phyloP scores from a whole-genome alignment of 2,113 vertebrate genomes.

The Dolichallabes microphthalmus region DNA sequence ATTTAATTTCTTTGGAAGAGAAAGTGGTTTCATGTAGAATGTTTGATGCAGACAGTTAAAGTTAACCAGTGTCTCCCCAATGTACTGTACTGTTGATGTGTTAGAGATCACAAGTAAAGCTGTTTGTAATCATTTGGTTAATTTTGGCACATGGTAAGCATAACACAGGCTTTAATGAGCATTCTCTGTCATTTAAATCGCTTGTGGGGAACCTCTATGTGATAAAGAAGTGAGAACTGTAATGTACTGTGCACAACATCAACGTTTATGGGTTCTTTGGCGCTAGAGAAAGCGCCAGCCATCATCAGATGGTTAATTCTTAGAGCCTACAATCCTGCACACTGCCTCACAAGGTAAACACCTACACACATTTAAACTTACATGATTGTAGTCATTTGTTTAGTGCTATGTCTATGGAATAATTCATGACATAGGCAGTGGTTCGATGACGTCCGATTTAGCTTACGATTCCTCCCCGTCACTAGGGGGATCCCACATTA shows the following conservation, averaged over 20 bases:
- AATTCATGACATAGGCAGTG: neutral
- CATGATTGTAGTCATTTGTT: neutral
- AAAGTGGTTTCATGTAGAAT: too few relatives aligned
- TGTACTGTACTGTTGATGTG: slow-evolving; percentile 7
- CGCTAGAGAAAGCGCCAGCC: slow-evolving; percentile 50
- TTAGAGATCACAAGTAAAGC: slow-evolving; percentile 46
- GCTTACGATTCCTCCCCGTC: too few relatives aligned
- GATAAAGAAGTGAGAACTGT: slow-evolving; percentile 53
- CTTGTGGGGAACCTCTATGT: slow-evolving; percentile 55
- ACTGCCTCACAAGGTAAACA: slow-evolving; percentile 54
- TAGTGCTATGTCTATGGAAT: neutral
- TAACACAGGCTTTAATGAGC: slow-evolving; percentile 52
- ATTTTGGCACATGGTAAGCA: slow-evolving; percentile 51
- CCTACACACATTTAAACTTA: neutral
- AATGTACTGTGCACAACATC: slow-evolving; percentile 52
- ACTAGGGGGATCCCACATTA: too few relatives aligned
- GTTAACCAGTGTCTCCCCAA: slow-evolving; percentile 37
- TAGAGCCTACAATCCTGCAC: slow-evolving; percentile 10
- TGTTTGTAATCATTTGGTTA: slow-evolving; percentile 57
- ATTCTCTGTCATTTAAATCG: slow-evolving; percentile 54
- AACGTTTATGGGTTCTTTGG: slow-evolving; percentile 52
- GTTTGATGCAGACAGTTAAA: neutral
- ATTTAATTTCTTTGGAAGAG: neutral
- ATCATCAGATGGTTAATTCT: slow-evolving; percentile 57
- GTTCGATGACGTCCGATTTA: neutral